A percentile compares a stretch with the other conserved stretches of the same genome.
Evolutionary conservation across 2,888 invertebrate genomes (phyloP).

Genomic region (Trichopoda pennipes): DNA sequence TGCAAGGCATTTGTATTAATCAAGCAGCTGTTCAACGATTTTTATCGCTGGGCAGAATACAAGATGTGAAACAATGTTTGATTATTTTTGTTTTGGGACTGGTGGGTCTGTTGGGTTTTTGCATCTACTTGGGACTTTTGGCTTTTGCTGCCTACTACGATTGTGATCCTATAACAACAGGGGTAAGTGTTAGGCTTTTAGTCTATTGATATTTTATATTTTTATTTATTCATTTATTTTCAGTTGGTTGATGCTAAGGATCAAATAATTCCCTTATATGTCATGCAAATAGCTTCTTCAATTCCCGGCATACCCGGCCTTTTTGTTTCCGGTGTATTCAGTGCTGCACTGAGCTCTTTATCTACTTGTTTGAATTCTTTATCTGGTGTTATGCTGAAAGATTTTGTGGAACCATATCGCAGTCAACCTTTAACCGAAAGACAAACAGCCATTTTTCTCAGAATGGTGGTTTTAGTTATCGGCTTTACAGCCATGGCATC

Average conservation of each 20-base stretch:
- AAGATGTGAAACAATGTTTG: conserved; percentile 86
- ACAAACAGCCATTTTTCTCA: conserved; percentile 84
- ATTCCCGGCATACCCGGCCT: conserved; percentile 91
- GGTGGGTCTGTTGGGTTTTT: conserved; percentile 83
- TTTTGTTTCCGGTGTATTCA: conserved; percentile 93
- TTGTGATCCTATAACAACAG: conserved; percentile 89
- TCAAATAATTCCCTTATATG: conserved; percentile 89
- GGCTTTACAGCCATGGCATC: conserved; percentile 85
- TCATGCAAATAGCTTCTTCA: conserved; percentile 89
- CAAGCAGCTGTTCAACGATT: conserved; percentile 93
- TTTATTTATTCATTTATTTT: neutral
- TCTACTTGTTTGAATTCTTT: conserved; percentile 90
- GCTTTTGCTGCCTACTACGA: conserved; percentile 88
- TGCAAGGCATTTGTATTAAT: conserved; percentile 88
- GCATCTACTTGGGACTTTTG: conserved; percentile 87
- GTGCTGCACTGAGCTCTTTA: conserved; percentile 91
- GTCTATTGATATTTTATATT: neutral
- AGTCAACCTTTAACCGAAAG: conserved; percentile 82
- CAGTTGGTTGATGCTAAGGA: conserved; percentile 88
- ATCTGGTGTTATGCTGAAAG: conserved; percentile 89
- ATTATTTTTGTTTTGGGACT: conserved; percentile 85
- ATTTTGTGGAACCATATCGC: conserved; percentile 87
- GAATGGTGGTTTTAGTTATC: conserved; percentile 85
- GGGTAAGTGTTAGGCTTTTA: conserved; percentile 81
- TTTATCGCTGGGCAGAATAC: conserved; percentile 86